Percentiles rank a stretch among this genome's conserved stretches.
phyloP scores from a whole-genome alignment of 2,113 vertebrate genomes.

The Tetrao urogallus region DNA sequence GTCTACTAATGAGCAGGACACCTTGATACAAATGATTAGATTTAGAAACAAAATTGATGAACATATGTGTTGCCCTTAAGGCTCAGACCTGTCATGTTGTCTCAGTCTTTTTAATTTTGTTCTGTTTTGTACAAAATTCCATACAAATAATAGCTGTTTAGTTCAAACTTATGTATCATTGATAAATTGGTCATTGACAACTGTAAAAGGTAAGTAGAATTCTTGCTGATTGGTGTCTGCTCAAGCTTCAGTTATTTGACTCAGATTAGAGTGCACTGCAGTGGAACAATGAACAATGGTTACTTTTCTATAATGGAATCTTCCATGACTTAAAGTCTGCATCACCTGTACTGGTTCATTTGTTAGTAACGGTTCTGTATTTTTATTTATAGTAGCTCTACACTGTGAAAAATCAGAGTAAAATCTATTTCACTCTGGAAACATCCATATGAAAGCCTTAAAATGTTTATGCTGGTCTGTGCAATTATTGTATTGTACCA shows the following conservation, averaged over 20 bases:
- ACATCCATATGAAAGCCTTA: constrained; percentile 17
- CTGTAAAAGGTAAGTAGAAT: constrained; percentile 23
- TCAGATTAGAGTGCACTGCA: background rate
- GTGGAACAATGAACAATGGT: background rate
- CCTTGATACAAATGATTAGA: background rate
- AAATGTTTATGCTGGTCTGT: background rate
- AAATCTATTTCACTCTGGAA: constrained; percentile 38
- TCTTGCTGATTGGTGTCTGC: background rate
- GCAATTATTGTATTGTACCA: constrained; percentile 35
- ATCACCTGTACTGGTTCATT: constrained; percentile 1
- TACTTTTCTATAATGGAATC: constrained; percentile 18
- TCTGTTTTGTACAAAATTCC: background rate
- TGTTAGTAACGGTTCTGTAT: constrained; percentile 17
- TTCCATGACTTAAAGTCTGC: background rate
- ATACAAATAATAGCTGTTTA: background rate
- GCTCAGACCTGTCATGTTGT: background rate
- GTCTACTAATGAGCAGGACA: background rate
- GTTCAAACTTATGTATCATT: background rate
- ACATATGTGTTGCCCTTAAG: background rate
- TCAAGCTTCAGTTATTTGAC: constrained; percentile 22
- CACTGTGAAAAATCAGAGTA: background rate
- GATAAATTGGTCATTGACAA: background rate
- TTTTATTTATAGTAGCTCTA: constrained; percentile 32
- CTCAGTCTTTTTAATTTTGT: background rate
- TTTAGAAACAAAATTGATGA: background rate